Conservation (phyloP, 2,113 vertebrate genomes). For the Hippopotamus amphibius region DNA sequence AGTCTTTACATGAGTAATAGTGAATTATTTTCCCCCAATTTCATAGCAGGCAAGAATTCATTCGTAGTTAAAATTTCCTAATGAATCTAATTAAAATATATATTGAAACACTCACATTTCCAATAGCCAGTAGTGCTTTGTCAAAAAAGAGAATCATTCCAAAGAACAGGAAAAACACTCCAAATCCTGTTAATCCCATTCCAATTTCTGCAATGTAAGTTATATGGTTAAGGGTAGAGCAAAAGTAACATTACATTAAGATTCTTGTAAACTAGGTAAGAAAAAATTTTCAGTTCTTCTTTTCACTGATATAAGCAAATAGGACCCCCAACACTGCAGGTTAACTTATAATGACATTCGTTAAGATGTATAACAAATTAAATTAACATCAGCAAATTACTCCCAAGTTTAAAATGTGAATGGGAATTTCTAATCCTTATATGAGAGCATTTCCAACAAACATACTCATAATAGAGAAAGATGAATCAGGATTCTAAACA, state of each 20-base stretch:
- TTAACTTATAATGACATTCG: constrained; percentile 7
- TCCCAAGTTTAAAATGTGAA: constrained; percentile 36
- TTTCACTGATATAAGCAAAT: constrained; percentile 24
- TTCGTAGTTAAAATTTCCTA: constrained; percentile 43
- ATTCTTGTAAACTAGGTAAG: not conserved
- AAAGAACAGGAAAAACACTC: constrained; percentile 99
- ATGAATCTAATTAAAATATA: constrained; percentile 63
- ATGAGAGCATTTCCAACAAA: not conserved
- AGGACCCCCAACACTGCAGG: not conserved
- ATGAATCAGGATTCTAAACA: constrained; percentile 8
- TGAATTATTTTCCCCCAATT: constrained; percentile 11
- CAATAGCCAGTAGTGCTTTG: constrained; percentile 98
- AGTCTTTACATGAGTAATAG: not conserved
- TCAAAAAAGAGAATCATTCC: constrained; percentile 99
- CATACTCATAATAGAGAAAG: not conserved
- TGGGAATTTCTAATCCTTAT: not conserved
- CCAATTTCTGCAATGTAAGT: constrained; percentile 94
- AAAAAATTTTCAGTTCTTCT: not conserved
- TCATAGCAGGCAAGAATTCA: constrained; percentile 14
- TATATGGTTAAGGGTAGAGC: constrained; percentile 65
- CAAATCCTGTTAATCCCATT: constrained; percentile 98
- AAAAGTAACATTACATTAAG: constrained; percentile 28
- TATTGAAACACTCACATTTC: constrained; percentile 93
- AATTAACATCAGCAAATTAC: not conserved
- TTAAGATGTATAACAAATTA: not conserved